These are phyloP conservation scores for Sitophilus oryzae DNA, from an alignment of 1,140 invertebrate genomes.

Conservation along the genomic window DNA sequence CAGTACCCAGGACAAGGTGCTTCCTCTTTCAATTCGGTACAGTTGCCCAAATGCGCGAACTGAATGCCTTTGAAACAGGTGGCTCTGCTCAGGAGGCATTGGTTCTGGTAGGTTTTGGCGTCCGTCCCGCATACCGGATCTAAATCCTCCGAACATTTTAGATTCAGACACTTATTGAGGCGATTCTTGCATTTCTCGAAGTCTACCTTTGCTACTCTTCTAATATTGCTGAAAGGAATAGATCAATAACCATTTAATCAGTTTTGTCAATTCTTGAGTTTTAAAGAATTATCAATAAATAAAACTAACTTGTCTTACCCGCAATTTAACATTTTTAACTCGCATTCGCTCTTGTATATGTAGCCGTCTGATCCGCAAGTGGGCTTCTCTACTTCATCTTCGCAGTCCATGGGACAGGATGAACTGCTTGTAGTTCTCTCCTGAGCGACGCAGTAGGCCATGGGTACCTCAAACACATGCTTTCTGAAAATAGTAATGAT, in stretches of 20 bases:
- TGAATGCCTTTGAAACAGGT: conserved; percentile 78
- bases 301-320: conserved; percentile 57
- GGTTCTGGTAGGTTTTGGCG: conserved; percentile 72
- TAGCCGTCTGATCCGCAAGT: conserved; percentile 85
- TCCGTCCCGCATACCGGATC: conserved; percentile 82
- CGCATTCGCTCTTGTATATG: conserved; percentile 82
- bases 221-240: conserved; percentile 39
- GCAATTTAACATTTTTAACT: conserved; percentile 84
- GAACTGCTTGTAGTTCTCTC: conserved; percentile 56
- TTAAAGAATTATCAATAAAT: background rate
- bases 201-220: conserved; percentile 62
- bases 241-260: background rate
- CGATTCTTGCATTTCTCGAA: conserved; percentile 70
- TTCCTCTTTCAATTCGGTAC: conserved; percentile 67
- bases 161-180: conserved; percentile 65
- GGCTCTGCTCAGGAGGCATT: conserved; percentile 73
- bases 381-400: conserved; percentile 57
- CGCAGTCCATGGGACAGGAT: conserved; percentile 66
- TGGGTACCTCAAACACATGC: conserved; percentile 85
- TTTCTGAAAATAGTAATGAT: conserved; percentile 50
- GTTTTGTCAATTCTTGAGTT: too few species aligned
- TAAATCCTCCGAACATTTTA: conserved; percentile 55
- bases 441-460: conserved; percentile 78
- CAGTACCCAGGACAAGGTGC: conserved; percentile 69
- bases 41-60: conserved; percentile 79